Base-by-base conservation (phyloP, 2,113 vertebrate species). In the Centropristis striata region DNA sequence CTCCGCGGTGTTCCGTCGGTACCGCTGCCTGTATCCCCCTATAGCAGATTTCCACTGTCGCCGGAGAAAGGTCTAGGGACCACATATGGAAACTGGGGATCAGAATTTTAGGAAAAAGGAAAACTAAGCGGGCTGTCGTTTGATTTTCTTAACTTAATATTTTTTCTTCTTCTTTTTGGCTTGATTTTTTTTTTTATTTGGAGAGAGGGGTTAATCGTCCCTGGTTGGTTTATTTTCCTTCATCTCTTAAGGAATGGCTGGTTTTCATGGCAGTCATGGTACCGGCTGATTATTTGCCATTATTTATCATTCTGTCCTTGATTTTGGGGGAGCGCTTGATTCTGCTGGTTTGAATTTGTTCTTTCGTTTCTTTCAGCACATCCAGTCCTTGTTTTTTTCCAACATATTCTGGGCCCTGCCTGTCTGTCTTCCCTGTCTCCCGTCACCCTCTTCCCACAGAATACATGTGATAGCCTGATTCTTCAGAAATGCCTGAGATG, bases 91-190 rank as follows among this genome's bases (percentile, higher is more conserved):
- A 99, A 97, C 97, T 96, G 97, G 96, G 96, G 97, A 99, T 93
- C 97, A 95, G 95, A 99, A 99, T 99, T 99, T 99, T 98, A 99
- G 97, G 92, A 98, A 98, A 97, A 98, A 96, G 97, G 95, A 88
- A 85, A 92, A 96, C 96, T 96, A 96, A 88, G 95, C 86, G 71
- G 94, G 83, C 93, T 86, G 92, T 86, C 86, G 94, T 94, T 96
- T 87, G 94, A 95, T 94, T 93, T 87, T 80, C 69, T 70, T 50
- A 70, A 85, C 70, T 83, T 86, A n/a, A 75, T 66, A 18, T 81
- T 73, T 51, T 68, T 75, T 64, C 41, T 57, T 73, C 58, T 50
- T 73, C 25, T 50, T 67, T 53, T 71, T 83, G 71, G 74, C 81
- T 87, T 84, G 57, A 53, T 86, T 83, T 41, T 61, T 75, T 69